Evolutionary conservation across 2,797 vertebrate species (phyloP), one percentile per base, ranked within the genome.

Genomic region (Sitta carolinensis): DNA sequence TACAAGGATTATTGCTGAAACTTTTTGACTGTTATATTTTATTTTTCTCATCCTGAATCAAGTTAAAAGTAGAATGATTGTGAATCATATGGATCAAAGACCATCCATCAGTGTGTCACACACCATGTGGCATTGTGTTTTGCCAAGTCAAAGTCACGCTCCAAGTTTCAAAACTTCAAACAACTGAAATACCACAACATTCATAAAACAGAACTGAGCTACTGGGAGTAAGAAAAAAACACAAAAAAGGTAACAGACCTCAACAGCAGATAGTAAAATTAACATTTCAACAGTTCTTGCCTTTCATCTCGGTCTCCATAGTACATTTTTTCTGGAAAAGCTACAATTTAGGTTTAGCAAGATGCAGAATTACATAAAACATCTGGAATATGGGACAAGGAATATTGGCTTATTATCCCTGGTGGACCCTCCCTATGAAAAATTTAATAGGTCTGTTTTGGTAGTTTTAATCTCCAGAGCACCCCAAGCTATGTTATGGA

Each of bases 211-310:
- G 98, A 99, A 98, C 98, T 98, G 98, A 99, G 98, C 98, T 98
- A 98, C 98, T 98, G 99, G 99, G 99, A 99, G 98, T 98, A 97
- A 96, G 98, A 98, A 97, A 97, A 98, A 98, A 98, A 97, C 93
- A 97, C 96, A 97, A 98, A 98, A 98, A 99, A 99, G 98, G 98
- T 99, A 99, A 98, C 98, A 98, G 98, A 98, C 98, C 98, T 99
- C 98, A 98, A 99, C 98, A 99, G 98, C 98, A 99, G 99, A 99
- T 98, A 99, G 99, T 98, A 98, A 99, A 99, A 99, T 99, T 99
- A 99, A 99, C 99, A 99, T 99, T 99, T 99, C 98, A 99, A 99
- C 98, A 99, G 98, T 98, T 99, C 98, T 97, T 98, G 98, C 98
- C 98, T 99, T 99, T 99, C 98, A 99, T 99, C 98, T 99, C 96